Evolutionary conservation across 2,113 vertebrate genomes (phyloP).

Genomic region (Rhynchomys soricoides): DNA sequence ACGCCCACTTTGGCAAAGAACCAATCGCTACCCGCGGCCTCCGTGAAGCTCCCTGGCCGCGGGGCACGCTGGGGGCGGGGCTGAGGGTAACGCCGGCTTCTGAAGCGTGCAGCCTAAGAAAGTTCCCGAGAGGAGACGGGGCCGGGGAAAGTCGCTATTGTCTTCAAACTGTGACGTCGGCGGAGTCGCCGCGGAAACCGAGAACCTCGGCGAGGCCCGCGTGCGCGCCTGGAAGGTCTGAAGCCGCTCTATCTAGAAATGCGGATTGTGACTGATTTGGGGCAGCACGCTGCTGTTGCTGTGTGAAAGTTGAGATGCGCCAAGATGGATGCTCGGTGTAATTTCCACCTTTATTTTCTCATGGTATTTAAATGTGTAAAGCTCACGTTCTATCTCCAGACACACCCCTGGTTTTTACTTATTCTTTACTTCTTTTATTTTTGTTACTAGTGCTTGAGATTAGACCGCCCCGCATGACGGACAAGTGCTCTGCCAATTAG

Average conservation of each 20-base stretch:
- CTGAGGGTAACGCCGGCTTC: too few species aligned
- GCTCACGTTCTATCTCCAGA: too few species aligned
- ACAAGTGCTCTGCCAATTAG: background rate
- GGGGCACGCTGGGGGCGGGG: accelerated
- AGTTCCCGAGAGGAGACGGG: background rate
- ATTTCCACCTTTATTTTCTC: background rate
- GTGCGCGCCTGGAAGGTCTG: background rate
- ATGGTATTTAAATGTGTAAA: background rate
- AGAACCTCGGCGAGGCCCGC: background rate
- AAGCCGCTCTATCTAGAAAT: background rate
- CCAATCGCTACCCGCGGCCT: constrained; percentile 25
- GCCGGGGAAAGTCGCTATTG: background rate
- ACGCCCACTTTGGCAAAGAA: background rate
- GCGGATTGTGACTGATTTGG: background rate
- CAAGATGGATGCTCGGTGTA: background rate
- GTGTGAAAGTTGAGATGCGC: background rate
- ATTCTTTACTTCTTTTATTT: background rate
- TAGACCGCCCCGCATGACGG: background rate
- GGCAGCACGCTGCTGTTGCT: background rate
- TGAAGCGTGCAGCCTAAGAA: background rate
- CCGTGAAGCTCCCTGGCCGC: background rate
- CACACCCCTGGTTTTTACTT: background rate
- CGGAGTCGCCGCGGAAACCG: background rate
- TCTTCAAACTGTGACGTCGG: accelerated
- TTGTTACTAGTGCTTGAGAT: background rate